Base-by-base conservation (phyloP, 2,888 invertebrate species). In the Pardosa pseudoannulata region DNA sequence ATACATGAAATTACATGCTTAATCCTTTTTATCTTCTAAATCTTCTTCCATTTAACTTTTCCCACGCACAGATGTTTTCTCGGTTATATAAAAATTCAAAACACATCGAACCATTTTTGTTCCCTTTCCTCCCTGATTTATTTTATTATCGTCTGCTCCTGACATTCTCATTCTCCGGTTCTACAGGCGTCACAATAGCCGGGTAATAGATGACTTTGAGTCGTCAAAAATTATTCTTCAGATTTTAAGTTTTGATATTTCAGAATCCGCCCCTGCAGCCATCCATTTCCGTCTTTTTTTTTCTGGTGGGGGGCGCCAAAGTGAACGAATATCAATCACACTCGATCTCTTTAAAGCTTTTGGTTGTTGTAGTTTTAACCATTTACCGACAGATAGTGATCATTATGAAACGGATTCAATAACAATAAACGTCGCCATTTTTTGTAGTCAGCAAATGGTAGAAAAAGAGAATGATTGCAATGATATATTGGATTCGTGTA, bases 181-280 rank as follows among this genome's bases (percentile, higher is more conserved):
- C 56, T 16, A 5, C 56, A 56, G 23, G 56, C 56, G 56, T 56
- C 56, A 56, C 56, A 56, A 56, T 56, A 23, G 56, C 56, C 56
- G 56, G 19, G 23, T 56, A 56, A 56, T 56, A 56, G 56, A 56
- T 56, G 56, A 56, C 16, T 56, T 23, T 2, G 5, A 56, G 23
- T 23, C 56, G 56, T 23, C 56, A 56, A 56, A 46, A 56, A 56
- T 56, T 56, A 56, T 56, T 56, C 56, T 56, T 56, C 56, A 3
- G 56, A 56, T 56, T 56, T 56, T 56, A 56, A 56, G 56, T 56
- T 56, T 56, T 56, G 56, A 56, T 56, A 56, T 56, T 56, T 56
- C 56, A 56, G 56, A 56, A 56, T 56, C 19, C 23, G 19, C 56
- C 23, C 56, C 23, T 23, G 3, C 23, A 56, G 23, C 56, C 19